Conservation (phyloP, 2,797 vertebrate species). For the Leptodactylus fallax region DNA sequence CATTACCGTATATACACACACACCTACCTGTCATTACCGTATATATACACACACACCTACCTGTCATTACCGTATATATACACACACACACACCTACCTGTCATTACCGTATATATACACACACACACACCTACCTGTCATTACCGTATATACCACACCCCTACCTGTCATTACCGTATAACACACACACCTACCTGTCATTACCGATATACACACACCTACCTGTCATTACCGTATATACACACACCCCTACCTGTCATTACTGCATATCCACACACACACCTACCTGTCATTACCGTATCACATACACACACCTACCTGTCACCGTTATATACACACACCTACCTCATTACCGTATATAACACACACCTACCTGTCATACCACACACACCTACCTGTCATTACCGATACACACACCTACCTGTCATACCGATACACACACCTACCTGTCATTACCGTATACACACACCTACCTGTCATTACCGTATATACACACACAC, state of each 20-base stretch:
- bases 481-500: too few relatives aligned
- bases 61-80: background rate
- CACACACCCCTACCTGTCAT: background rate
- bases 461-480: too few relatives aligned
- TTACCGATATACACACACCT: background rate
- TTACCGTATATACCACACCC: background rate
- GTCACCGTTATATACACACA: background rate
- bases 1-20: background rate
- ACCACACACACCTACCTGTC: background rate
- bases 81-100: background rate
- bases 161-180: background rate
- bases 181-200: background rate
- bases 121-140: background rate
- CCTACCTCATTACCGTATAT: background rate
- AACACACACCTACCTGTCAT: background rate
- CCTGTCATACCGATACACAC: too few relatives aligned
- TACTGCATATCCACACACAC: background rate
- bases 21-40: slow-evolving; percentile 3
- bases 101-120: background rate
- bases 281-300: too few relatives aligned
- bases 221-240: too few relatives aligned
- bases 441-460: too few relatives aligned
- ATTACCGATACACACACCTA: background rate
- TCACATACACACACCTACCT: background rate
- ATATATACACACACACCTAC: background rate